These are phyloP conservation scores for Stramonita haemastoma DNA, from an alignment of 2,888 invertebrate species.

Conservation along the genomic window DNA sequence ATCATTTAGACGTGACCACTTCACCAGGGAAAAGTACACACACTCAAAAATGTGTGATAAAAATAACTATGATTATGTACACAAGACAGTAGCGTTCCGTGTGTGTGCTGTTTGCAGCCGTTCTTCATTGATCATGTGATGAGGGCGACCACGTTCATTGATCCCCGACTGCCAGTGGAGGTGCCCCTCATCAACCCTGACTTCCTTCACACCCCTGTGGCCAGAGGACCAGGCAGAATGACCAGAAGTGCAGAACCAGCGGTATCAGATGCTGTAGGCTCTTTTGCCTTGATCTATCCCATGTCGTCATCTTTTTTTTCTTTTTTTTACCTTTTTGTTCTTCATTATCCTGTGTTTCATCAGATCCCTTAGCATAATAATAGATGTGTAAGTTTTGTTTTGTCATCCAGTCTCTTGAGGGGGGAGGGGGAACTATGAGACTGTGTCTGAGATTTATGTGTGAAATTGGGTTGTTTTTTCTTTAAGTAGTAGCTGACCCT, in stretches of 20 bases:
- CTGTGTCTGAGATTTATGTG: too few relatives aligned
- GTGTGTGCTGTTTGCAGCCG: constrained; percentile 77
- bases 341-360: neutral
- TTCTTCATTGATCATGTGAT: constrained; percentile 98
- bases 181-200: constrained; percentile 78
- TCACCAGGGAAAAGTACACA: too few relatives aligned
- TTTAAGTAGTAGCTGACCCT: too few relatives aligned
- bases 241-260: constrained; percentile 45
- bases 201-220: constrained; percentile 67
- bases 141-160: constrained; percentile 96
- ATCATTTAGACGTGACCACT: too few relatives aligned
- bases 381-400: too few relatives aligned
- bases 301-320: neutral
- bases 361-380: too few relatives aligned
- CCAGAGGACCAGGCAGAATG: constrained; percentile 56
- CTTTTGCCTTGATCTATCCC: neutral
- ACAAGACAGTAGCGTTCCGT: too few relatives aligned
- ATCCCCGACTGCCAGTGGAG: constrained; percentile 95
- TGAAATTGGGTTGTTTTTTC: too few relatives aligned
- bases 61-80: too few relatives aligned
- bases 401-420: too few relatives aligned
- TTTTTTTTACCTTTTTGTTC: neutral
- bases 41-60: too few relatives aligned
- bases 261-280: constrained; percentile 58
- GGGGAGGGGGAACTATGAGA: too few relatives aligned